Base-by-base conservation (phyloP, 2,888 invertebrate genomes). In the Leptura quadrifasciata region DNA sequence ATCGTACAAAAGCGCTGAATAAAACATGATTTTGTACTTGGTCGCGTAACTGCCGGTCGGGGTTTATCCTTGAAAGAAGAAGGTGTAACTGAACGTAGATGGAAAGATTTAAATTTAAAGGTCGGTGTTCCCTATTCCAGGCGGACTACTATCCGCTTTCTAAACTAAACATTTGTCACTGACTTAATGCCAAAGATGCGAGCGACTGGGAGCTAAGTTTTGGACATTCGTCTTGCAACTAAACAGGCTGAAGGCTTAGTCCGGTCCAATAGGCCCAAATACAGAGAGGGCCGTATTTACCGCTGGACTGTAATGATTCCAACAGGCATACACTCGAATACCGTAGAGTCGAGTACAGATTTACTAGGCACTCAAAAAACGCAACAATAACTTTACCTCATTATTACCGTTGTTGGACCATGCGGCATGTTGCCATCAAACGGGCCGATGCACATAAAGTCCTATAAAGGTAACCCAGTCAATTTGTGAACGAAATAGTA, bases 11-110 rank as follows among this genome's bases (percentile, higher is more conserved):
- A 58, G 39, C 6, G 20, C 15, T 69, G 69, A 69, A 69, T 69
- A 58, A 69, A 58, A 69, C 69, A 69, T 69, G 57, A 58, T 69
- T 20, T 2, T 39, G 20, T 35, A 65, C 21, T 27, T 39, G n/a
- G 57, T 35, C 27, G 57, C 35, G 35, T 17, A 61, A n/a, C 20
- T 58, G 20, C 17, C 18, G 39, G 63, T 35, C 63, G 10, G 12
- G 21, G 9, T 57, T 69, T 57, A 69, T 47, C 17, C 47, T n/a
- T 21, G 12, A 52, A 21, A 55, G 67, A 55, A 67, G 31, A 67
- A 55, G 39, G 39, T 67, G 17, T 10, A 55, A 54, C 3, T 54
- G 52, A 67, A 55, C 54, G 35, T 17, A 54, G n/a, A 52, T 65
- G 47, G 54, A 47, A 24, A 24, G 67, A 55, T 55, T 67, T 67